phyloP scores from a whole-genome alignment of 1,140 invertebrate genomes.

The Zaprionus vittiger region DNA sequence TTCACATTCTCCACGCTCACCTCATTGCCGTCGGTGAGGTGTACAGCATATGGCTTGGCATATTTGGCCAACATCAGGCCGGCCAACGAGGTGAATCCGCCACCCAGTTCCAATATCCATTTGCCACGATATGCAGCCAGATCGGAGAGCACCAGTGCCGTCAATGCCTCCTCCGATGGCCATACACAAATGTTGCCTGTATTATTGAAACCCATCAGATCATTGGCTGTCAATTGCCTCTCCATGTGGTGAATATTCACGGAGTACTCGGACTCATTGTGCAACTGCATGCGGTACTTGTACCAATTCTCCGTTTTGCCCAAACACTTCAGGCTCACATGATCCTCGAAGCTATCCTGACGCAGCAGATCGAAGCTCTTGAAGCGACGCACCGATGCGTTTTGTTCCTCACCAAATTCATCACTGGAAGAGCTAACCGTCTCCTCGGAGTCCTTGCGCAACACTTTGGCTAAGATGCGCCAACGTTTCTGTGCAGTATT shows the following conservation, averaged over 20 bases:
- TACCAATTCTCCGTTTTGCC: slow-evolving; percentile 85
- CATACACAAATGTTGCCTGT: slow-evolving; percentile 96
- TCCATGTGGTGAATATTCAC: slow-evolving; percentile 87
- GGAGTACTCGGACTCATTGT: slow-evolving; percentile 81
- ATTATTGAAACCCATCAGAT: slow-evolving; percentile 94
- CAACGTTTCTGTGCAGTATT: slow-evolving; percentile 88
- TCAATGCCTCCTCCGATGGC: slow-evolving; percentile 94
- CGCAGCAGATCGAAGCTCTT: slow-evolving; percentile 81
- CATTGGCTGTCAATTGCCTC: slow-evolving; percentile 88
- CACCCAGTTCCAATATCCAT: slow-evolving; percentile 91
- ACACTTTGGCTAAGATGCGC: slow-evolving; percentile 88
- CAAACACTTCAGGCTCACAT: slow-evolving; percentile 74
- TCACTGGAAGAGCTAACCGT: slow-evolving; percentile 73
- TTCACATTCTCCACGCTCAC: slow-evolving; percentile 91
- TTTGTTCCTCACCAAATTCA: slow-evolving; percentile 73
- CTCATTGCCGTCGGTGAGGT: slow-evolving; percentile 92
- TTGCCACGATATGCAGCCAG: slow-evolving; percentile 87
- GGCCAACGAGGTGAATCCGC: slow-evolving; percentile 94
- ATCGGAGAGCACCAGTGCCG: slow-evolving; percentile 90
- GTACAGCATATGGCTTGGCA: slow-evolving; percentile 86
- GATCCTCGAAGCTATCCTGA: slow-evolving; percentile 80
- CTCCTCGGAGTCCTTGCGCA: slow-evolving; percentile 85
- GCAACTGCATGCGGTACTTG: slow-evolving; percentile 85
- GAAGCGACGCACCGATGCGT: slow-evolving; percentile 79
- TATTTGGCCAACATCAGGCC: slow-evolving; percentile 91